Evolutionary conservation across 2,797 vertebrate species (phyloP).

Genomic region (Brachymystax lenok): DNA sequence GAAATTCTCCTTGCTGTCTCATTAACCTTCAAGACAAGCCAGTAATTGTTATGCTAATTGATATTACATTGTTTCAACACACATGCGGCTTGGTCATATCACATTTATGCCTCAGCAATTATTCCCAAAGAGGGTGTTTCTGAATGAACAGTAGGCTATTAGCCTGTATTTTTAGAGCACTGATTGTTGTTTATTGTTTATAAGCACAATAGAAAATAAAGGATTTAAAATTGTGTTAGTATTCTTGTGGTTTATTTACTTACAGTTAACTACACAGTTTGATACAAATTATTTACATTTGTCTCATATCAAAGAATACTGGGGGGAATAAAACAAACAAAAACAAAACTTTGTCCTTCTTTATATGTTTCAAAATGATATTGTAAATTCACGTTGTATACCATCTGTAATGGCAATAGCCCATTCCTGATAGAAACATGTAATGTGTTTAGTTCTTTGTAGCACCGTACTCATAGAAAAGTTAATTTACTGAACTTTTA

Average conservation of each 20-base stretch:
- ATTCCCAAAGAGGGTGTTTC: neutral
- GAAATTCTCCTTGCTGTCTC: slow-evolving; percentile 4
- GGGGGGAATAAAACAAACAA: slow-evolving; percentile 27
- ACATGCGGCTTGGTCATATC: neutral
- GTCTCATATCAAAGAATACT: slow-evolving; percentile 54
- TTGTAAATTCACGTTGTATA: slow-evolving; percentile 47
- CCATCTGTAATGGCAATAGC: slow-evolving; percentile 42
- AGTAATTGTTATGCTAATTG: slow-evolving; percentile 27
- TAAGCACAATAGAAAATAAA: slow-evolving; percentile 29
- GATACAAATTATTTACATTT: slow-evolving; percentile 69
- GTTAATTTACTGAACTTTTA: slow-evolving; percentile 51
- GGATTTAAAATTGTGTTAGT: slow-evolving; percentile 18
- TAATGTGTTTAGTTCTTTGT: slow-evolving; percentile 40
- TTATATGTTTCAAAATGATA: slow-evolving; percentile 50
- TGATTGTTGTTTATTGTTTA: neutral
- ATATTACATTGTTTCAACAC: slow-evolving; percentile 17
- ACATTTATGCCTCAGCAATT: neutral
- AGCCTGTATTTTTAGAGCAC: neutral
- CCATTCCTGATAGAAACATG: slow-evolving; percentile 43
- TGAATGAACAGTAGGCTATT: neutral
- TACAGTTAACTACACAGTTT: slow-evolving; percentile 58
- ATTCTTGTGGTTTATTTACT: slow-evolving; percentile 52
- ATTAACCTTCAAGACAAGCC: slow-evolving; percentile 6
- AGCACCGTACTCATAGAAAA: slow-evolving; percentile 51
- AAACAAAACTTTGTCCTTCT: slow-evolving; percentile 43